Evolutionary conservation across 2,113 vertebrate species (phyloP).

Genomic region (Otocyon megalotis): DNA sequence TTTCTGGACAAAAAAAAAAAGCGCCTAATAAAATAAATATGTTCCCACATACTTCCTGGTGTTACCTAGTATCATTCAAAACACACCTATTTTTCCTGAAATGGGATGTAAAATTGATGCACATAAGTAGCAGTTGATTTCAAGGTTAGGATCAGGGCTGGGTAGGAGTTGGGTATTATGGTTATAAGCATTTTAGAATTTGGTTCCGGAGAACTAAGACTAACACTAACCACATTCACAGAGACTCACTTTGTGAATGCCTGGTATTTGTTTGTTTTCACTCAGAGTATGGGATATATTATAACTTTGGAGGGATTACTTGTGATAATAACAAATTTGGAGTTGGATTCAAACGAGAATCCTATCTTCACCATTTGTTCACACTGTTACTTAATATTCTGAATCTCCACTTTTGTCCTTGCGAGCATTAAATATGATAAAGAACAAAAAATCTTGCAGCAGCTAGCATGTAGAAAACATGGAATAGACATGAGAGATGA

Average conservation of each 20-base stretch:
- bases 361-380: neutral
- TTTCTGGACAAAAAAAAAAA: neutral
- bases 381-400: neutral
- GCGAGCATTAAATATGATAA: neutral
- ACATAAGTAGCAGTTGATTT: neutral
- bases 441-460: neutral
- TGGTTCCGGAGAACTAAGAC: neutral
- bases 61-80: neutral
- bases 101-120: neutral
- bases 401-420: neutral
- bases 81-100: constrained; percentile 22
- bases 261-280: neutral
- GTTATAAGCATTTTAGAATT: constrained; percentile 5
- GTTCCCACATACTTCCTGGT: neutral
- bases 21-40: neutral
- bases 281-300: neutral
- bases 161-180: neutral
- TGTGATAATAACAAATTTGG: constrained; percentile 13
- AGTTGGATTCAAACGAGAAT: constrained; percentile 28
- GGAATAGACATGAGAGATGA: neutral
- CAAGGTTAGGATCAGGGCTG: neutral
- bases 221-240: neutral
- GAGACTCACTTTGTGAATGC: neutral
- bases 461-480: neutral
- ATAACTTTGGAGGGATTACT: neutral